phyloP scores from a whole-genome alignment of 1,140 invertebrate genomes.

The Mylabris phalerata region DNA sequence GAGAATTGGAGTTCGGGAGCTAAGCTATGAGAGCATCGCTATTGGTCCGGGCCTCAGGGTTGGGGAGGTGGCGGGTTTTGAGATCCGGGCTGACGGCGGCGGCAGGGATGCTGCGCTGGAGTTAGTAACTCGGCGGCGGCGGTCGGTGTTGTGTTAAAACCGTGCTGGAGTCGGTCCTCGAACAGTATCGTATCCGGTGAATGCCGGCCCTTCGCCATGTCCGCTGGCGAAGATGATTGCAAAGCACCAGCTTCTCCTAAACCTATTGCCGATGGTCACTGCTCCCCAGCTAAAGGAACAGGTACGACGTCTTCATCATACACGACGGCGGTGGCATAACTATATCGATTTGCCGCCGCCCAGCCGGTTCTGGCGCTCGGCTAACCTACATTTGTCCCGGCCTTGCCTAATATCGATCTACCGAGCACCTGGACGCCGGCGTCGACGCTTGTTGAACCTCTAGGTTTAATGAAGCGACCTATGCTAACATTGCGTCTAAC shows the following conservation, averaged over 20 bases:
- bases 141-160: constrained; percentile 8
- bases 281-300: constrained; percentile 32
- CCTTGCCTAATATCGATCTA: constrained; percentile 12
- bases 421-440: constrained; percentile 8
- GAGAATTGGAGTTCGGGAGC: constrained; percentile 13
- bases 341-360: constrained; percentile 7
- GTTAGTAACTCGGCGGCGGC: constrained; percentile 19
- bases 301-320: constrained; percentile 14
- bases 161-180: constrained; percentile 16
- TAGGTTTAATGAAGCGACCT: constrained; percentile 5
- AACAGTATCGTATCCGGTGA: constrained; percentile 11
- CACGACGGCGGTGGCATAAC: background rate
- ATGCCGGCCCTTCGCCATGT: constrained; percentile 11
- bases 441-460: background rate
- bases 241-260: constrained; percentile 34
- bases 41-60: constrained; percentile 6
- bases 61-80: constrained; percentile 13
- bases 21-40: constrained; percentile 7
- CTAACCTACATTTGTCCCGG: constrained; percentile 18
- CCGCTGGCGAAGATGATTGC: constrained; percentile 34
- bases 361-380: constrained; percentile 8
- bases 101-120: constrained; percentile 24
- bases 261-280: constrained; percentile 35
- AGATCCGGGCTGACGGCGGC: constrained; percentile 18
- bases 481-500: constrained; percentile 1